phyloP scores from a whole-genome alignment of 2,113 vertebrate species.

The Mellivora capensis region DNA sequence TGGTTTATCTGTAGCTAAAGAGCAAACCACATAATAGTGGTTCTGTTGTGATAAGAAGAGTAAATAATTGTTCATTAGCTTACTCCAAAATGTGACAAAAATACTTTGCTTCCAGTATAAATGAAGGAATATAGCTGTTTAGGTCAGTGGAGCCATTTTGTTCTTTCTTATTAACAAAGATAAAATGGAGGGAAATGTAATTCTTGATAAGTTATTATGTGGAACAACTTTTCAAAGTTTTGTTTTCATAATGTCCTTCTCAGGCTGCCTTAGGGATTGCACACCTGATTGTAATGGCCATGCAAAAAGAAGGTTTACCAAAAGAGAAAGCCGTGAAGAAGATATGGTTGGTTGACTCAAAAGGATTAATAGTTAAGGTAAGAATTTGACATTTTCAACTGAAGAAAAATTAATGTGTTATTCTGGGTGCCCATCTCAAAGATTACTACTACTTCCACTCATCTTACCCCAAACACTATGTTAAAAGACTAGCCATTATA shows the following conservation, averaged over 20 bases:
- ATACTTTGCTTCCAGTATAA: not conserved
- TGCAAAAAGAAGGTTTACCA: slow-evolving; percentile 93
- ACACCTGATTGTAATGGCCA: slow-evolving; percentile 93
- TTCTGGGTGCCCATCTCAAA: not conserved
- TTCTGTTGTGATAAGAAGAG: not conserved
- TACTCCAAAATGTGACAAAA: slow-evolving; percentile 33
- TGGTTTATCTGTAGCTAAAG: not conserved
- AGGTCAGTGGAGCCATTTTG: not conserved
- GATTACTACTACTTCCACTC: not conserved
- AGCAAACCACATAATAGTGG: not conserved
- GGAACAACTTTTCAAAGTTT: not conserved
- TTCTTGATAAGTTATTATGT: not conserved
- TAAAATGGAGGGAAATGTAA: not conserved
- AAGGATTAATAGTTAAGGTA: slow-evolving; percentile 98
- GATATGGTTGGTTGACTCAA: slow-evolving; percentile 99
- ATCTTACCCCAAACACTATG: not conserved
- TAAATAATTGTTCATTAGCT: not conserved
- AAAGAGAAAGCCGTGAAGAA: slow-evolving; percentile 86
- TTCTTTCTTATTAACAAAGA: not conserved
- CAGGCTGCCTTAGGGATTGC: slow-evolving; percentile 98
- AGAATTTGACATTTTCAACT: slow-evolving; percentile 32
- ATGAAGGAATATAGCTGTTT: not conserved
- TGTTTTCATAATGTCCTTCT: slow-evolving; percentile 16
- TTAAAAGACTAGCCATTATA: not conserved
- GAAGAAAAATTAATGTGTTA: not conserved